A percentile compares a stretch with the other conserved stretches of the same genome.
Conservation (phyloP, 1,140 invertebrate species). For the Saxidomus purpurata region DNA sequence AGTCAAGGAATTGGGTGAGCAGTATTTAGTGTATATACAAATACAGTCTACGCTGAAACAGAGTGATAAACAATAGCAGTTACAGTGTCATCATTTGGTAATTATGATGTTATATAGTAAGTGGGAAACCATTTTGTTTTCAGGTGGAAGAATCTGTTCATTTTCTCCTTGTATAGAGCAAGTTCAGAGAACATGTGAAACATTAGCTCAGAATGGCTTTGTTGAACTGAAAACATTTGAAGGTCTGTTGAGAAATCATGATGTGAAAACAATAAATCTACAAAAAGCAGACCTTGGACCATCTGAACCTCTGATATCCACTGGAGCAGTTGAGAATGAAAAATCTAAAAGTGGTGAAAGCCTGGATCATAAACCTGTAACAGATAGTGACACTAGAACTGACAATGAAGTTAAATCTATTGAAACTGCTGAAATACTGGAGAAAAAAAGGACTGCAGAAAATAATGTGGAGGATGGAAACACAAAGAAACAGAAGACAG, state of each 20-base stretch:
- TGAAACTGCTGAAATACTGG: background rate
- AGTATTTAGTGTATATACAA: too few relatives aligned
- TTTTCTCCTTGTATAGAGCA: conserved; percentile 99
- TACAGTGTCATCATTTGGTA: too few relatives aligned
- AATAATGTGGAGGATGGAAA: conserved; percentile 5
- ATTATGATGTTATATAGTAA: too few relatives aligned
- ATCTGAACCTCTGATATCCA: conserved; percentile 10
- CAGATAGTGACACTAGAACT: background rate
- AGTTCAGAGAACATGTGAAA: conserved; percentile 94
- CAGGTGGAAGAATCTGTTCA: conserved; percentile 97
- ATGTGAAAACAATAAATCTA: conserved; percentile 91
- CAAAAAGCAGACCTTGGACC: conserved; percentile 86
- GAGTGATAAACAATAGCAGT: too few relatives aligned
- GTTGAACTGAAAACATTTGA: conserved; percentile 95
- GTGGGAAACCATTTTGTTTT: conserved; percentile 70
- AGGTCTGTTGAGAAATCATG: conserved; percentile 94
- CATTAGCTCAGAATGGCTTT: conserved; percentile 91
- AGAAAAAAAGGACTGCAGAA: conserved; percentile 35
- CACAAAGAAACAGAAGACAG: background rate
- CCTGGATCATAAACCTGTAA: background rate
- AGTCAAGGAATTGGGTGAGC: too few relatives aligned
- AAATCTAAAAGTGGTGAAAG: background rate
- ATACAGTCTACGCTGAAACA: too few relatives aligned
- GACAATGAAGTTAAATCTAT: background rate
- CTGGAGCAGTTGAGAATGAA: background rate